Conservation (phyloP, 2,797 vertebrate genomes). For the Mareca penelope region DNA sequence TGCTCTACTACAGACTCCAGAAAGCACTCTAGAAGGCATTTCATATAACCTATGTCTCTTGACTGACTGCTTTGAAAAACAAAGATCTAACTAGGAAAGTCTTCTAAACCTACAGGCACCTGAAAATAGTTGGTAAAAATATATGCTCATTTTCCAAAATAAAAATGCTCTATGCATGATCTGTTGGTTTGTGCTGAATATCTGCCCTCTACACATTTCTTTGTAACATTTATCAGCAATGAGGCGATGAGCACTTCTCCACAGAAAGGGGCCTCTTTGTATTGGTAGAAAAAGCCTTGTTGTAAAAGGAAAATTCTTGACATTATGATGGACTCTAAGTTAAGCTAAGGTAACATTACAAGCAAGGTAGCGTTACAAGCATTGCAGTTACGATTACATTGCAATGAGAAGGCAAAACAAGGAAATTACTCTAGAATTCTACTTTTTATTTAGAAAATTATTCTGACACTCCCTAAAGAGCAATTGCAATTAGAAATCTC, state of each 20-base stretch:
- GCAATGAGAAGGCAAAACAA: not conserved
- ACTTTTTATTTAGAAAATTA: not conserved
- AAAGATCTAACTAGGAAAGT: not conserved
- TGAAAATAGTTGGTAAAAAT: not conserved
- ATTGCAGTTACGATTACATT: too few relatives aligned
- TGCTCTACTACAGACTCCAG: not conserved
- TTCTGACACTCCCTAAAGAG: not conserved
- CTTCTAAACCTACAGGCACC: not conserved
- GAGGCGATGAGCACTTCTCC: not conserved
- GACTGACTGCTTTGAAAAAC: not conserved
- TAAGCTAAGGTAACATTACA: not conserved
- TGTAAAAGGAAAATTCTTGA: not conserved
- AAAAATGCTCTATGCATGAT: not conserved
- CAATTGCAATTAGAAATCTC: not conserved
- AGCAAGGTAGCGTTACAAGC: not conserved
- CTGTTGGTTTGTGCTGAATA: not conserved
- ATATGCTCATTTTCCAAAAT: not conserved
- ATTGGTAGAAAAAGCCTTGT: not conserved
- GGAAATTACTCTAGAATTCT: not conserved
- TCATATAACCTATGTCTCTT: not conserved
- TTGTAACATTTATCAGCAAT: not conserved
- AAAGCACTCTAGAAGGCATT: not conserved
- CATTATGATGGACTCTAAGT: not conserved
- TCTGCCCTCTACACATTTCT: not conserved
- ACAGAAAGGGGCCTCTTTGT: not conserved